Base-by-base conservation (phyloP, 2,113 vertebrate species). In the Myotis brandtii region DNA sequence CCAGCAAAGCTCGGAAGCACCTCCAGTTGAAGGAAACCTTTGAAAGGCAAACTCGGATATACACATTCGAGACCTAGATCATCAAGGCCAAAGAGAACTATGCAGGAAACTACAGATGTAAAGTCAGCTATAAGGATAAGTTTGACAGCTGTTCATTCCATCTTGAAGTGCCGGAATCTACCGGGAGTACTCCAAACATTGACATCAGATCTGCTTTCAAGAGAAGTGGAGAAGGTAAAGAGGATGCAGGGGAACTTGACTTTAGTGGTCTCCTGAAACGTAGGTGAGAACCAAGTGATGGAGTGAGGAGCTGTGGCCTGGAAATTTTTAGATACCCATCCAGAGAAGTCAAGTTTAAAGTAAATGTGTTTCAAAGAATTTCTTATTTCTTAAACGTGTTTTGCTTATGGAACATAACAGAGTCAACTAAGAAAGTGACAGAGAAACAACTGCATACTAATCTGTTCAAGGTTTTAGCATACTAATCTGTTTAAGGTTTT, bases 261-360 rank as follows among this genome's bases (percentile, higher is more conserved):
- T 99, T 99, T 99, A 99, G 99, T 99, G 99, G 99, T 98, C 99
- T 99, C 98, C 99, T 99, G 99, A 99, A 99, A 99, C 99, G 99
- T 99, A 99, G 99, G 99, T 99, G 99, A 99, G 99, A 99, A 99
- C 97, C 97, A 98, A 98, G 94, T 95, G 94, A 92, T 97, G 98
- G 95, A 97, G 94, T 98, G 98, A 97, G 97, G 98, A 97, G 90
- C 94, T 96, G 97, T 98, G 98, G 95, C 97, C 97, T 98, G 98
- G 93, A 97, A 98, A 95, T 93, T 1, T 69, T 84, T 98, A 98
- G 97, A 98, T 94, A 96, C 17, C 0, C 86, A 97, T 79, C 96
- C 76, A 97, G 90, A 96, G 96, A 97, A 97, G 97, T 94, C 98
- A 98, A 98, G 96, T 90, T 97, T 96, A 98, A 97, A 97, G 95